Percentiles rank a stretch among this genome's conserved stretches.
Conservation (phyloP, 2,797 vertebrate genomes). For the Macropodus opercularis region DNA sequence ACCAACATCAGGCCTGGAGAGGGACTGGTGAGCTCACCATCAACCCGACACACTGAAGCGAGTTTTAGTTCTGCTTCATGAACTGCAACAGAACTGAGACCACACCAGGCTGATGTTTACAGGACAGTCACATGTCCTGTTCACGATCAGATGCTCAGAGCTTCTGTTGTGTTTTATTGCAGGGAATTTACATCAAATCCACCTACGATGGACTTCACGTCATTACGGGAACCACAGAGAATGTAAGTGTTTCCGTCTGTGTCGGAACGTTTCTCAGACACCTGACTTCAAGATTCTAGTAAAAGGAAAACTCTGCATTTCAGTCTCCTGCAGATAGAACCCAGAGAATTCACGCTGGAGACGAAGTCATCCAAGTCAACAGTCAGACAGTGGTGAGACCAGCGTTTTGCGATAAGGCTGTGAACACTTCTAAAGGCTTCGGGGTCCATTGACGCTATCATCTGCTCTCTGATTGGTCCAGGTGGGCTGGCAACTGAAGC, state of each 20-base stretch:
- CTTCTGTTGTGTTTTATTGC: conserved; percentile 10
- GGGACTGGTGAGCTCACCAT: conserved; percentile 92
- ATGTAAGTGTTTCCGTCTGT: conserved; percentile 93
- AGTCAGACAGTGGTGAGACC: conserved; percentile 92
- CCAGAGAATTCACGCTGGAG: conserved; percentile 94
- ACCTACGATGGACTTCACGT: conserved; percentile 96
- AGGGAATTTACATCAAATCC: conserved; percentile 99
- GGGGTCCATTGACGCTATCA: not conserved
- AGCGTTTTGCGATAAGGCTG: not conserved
- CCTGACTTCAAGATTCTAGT: not conserved
- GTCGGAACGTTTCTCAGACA: no score
- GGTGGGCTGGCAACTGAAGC: conserved; percentile 97
- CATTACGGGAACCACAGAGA: conserved; percentile 95
- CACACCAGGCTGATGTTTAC: not conserved
- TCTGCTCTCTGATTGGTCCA: conserved; percentile 66
- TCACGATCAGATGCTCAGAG: not conserved
- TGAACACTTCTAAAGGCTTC: not conserved
- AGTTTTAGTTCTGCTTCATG: conserved; percentile 23
- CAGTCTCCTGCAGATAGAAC: conserved; percentile 94
- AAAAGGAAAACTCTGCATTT: not conserved
- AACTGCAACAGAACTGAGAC: conserved; percentile 28
- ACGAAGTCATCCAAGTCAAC: conserved; percentile 96
- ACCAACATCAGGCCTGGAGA: conserved; percentile 87
- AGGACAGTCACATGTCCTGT: not conserved
- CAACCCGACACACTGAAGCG: conserved; percentile 22